Evolutionary conservation across 2,888 invertebrate genomes (phyloP), one percentile per base, ranked within the genome.

Genomic region (Frankliniella fusca): DNA sequence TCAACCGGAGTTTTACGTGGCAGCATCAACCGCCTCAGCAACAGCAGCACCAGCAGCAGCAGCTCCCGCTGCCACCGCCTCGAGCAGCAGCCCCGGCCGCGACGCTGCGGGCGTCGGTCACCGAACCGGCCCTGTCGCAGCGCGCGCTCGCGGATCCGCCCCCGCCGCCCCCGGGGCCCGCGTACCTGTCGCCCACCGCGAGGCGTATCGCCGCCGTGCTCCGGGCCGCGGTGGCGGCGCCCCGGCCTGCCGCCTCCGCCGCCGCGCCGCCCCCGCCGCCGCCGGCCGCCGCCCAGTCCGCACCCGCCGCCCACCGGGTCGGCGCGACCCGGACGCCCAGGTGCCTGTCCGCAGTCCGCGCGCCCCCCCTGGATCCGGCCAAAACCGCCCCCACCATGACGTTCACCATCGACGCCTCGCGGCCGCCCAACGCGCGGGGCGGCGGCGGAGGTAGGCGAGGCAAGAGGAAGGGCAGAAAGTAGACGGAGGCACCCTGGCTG

Each of bases 371-470:
- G n/a, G n/a, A n/a, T n/a, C n/a, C n/a, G n/a, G n/a, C n/a, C n/a
- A n/a, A n/a, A n/a, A n/a, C n/a, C n/a, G n/a, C n/a, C n/a, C n/a
- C n/a, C n/a, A n/a, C 20, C 70, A 70, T 70, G 70, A 23, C 23
- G 70, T 70, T 70, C 23, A 70, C 70, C 70, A 70, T 70, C 70
- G 70, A 70, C n/a, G 70, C 70, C 23, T 70, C 70, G 23, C 70
- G 70, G 70, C 70, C 70, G n/a, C 70, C 70, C 23, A 70, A 70
- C 23, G 70, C 70, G 70, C 70, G 70, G 54, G 15, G 54, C 3
- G 54, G 54, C 15, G 54, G 54, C 10, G 54, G 54, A 12, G 54
- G 54, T 27, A n/a, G 70, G n/a, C 70, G 23, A 5, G 23, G 70
- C 70, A 70, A 70, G 70, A 23, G 23, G 70, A 70, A 70, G 70